These are phyloP conservation scores for Lota lota DNA, from an alignment of 2,113 vertebrate species.

Conservation along the genomic window DNA sequence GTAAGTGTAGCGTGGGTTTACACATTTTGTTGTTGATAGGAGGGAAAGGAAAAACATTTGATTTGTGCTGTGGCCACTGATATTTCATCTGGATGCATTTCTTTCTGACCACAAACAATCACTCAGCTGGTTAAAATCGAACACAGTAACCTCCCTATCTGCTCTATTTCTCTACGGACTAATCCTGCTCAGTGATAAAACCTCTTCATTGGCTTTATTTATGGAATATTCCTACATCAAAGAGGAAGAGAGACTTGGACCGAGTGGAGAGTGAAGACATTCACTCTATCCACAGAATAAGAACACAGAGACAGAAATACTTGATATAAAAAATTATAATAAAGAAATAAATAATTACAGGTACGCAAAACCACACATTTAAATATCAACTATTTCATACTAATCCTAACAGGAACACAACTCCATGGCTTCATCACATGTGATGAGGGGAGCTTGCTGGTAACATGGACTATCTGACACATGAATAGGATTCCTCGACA, in stretches of 20 bases:
- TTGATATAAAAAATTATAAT: neutral
- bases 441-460: too few species aligned
- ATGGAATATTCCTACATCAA: too few species aligned
- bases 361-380: too few species aligned
- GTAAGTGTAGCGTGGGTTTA: slow-evolving; percentile 54
- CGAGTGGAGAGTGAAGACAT: too few species aligned
- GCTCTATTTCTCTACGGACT: slow-evolving; percentile 5
- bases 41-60: slow-evolving; percentile 24
- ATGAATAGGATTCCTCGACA: too few species aligned
- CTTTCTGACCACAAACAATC: slow-evolving; percentile 16
- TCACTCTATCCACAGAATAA: too few species aligned
- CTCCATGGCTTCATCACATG: too few species aligned
- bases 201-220: neutral
- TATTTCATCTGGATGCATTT: slow-evolving; percentile 20
- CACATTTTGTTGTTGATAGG: neutral
- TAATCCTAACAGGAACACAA: too few species aligned
- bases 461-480: too few species aligned
- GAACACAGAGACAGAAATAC: neutral
- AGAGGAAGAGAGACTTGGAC: too few species aligned
- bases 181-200: neutral
- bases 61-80: slow-evolving; percentile 22
- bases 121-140: slow-evolving; percentile 25
- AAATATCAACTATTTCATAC: too few species aligned
- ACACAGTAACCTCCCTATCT: slow-evolving; percentile 2
- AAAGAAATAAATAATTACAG: too few species aligned